A percentile compares a stretch with the other conserved stretches of the same genome.
These are phyloP conservation scores for Phataginus tetradactyla DNA, from an alignment of 2,797 vertebrate genomes.

Conservation along the genomic window DNA sequence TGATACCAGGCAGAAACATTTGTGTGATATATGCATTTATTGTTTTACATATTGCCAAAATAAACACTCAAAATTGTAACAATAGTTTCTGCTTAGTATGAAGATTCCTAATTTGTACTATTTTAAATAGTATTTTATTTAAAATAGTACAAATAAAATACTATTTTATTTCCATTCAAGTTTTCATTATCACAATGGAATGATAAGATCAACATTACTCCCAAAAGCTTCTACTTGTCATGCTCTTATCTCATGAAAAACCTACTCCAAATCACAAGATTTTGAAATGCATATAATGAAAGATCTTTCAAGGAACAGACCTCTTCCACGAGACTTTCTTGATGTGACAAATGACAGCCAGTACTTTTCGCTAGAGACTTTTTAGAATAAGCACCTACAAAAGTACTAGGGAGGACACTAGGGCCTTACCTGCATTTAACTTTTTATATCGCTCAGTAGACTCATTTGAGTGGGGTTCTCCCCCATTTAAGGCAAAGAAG, in stretches of 20 bases:
- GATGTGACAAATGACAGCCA: background rate
- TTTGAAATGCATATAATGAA: background rate
- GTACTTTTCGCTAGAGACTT: background rate
- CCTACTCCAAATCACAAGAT: background rate
- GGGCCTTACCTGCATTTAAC: background rate
- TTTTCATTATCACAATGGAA: background rate
- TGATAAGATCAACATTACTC: background rate
- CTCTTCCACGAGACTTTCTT: background rate
- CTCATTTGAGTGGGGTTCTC: background rate
- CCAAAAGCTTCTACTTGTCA: background rate
- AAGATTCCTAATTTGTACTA: background rate
- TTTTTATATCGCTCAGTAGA: background rate
- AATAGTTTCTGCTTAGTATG: background rate
- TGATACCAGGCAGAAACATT: background rate
- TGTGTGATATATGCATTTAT: background rate
- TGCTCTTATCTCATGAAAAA: background rate
- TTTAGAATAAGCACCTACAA: background rate
- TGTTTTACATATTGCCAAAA: background rate
- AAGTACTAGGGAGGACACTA: background rate
- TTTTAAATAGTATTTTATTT: too few species aligned
- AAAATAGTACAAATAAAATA: too few species aligned
- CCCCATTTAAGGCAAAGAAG: background rate
- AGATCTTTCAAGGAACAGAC: background rate
- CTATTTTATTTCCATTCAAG: background rate
- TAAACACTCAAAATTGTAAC: background rate